Conservation (phyloP, 1,140 invertebrate species). For the Armadillidium nasatum region DNA sequence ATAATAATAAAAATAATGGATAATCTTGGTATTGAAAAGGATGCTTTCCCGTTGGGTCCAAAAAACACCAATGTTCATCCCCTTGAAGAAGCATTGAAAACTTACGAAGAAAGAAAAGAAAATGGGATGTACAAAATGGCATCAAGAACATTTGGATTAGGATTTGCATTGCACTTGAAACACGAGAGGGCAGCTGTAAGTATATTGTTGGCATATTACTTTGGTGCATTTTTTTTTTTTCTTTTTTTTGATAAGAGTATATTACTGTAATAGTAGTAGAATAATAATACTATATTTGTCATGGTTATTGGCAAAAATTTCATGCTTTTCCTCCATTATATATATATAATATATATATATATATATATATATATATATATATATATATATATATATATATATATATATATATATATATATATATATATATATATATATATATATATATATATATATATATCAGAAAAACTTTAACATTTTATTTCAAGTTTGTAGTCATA, state of each 20-base stretch:
- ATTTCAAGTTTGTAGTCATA: too few relatives aligned
- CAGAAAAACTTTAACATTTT: too few relatives aligned
- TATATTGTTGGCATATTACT: neutral
- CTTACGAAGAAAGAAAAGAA: slow-evolving; percentile 27
- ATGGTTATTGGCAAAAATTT: too few relatives aligned
- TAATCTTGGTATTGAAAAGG: neutral
- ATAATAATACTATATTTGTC: neutral
- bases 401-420: too few relatives aligned
- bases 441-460: too few relatives aligned
- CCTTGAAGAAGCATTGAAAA: slow-evolving; percentile 28
- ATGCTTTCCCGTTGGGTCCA: neutral
- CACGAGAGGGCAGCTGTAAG: slow-evolving; percentile 37
- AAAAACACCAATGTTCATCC: slow-evolving; percentile 25
- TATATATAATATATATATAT: too few relatives aligned
- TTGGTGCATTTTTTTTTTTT: neutral
- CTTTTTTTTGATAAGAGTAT: neutral
- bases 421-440: too few relatives aligned
- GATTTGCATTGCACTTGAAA: slow-evolving; percentile 27
- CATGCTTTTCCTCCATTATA: too few relatives aligned
- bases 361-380: too few relatives aligned
- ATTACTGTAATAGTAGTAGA: neutral
- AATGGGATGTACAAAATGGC: slow-evolving; percentile 12
- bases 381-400: too few relatives aligned
- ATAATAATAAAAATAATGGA: neutral
- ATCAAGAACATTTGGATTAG: slow-evolving; percentile 26